phyloP scores from a whole-genome alignment of 2,113 vertebrate species.

The Herpetotheres cachinnans region DNA sequence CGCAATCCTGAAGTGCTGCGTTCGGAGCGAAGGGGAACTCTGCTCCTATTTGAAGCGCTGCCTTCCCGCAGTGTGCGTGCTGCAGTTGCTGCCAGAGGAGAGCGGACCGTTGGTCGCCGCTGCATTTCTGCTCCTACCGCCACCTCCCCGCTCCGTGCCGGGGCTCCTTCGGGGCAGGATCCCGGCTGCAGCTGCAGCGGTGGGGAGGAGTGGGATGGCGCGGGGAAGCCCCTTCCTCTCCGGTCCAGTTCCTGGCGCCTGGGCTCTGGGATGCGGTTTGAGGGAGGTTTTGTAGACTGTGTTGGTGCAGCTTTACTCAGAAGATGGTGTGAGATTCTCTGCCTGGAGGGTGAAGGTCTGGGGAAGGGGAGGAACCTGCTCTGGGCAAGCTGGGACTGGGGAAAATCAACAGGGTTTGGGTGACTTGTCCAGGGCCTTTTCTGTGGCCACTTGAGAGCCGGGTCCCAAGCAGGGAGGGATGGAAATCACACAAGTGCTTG shows the following conservation, averaged over 20 bases:
- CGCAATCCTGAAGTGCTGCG: slow-evolving; percentile 6
- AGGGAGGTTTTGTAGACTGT: background rate
- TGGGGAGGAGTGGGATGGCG: no score
- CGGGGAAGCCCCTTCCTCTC: accelerated
- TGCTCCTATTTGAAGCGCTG: background rate
- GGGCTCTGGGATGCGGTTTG: background rate
- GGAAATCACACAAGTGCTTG: background rate
- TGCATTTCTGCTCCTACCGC: background rate
- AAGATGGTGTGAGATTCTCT: background rate
- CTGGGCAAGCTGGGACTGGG: background rate
- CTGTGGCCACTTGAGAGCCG: background rate
- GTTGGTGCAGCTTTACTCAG: background rate
- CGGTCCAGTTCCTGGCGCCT: accelerated
- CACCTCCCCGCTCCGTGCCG: background rate
- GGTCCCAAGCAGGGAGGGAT: no score
- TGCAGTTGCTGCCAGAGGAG: accelerated
- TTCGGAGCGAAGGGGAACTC: slow-evolving; percentile 16
- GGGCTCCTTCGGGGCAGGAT: accelerated
- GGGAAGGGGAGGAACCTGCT: background rate
- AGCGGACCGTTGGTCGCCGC: accelerated
- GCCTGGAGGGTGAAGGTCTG: background rate
- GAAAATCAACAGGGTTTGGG: accelerated
- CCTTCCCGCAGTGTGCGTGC: accelerated
- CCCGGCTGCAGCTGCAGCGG: background rate
- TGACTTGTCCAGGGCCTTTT: background rate